Evolutionary conservation across 2,113 vertebrate genomes (phyloP).

Genomic region (Tragulus kanchil): DNA sequence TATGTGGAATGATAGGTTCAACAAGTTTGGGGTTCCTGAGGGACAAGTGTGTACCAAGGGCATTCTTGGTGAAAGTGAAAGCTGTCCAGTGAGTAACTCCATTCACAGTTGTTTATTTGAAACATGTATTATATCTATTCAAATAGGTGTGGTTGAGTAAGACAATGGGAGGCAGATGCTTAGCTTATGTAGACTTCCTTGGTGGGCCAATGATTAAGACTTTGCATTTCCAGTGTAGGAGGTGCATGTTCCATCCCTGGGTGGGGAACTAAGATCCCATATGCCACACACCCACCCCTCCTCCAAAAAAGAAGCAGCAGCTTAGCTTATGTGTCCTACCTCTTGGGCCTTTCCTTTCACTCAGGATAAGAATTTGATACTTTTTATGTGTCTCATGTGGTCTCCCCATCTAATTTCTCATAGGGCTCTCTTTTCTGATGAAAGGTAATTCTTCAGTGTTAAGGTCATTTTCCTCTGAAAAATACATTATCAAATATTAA

Average conservation of each 20-base stretch:
- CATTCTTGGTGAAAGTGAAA: neutral
- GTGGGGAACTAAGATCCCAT: too few relatives aligned
- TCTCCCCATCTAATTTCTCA: neutral
- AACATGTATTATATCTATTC: neutral
- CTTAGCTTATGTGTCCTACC: neutral
- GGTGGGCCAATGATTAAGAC: too few relatives aligned
- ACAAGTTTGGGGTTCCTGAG: neutral
- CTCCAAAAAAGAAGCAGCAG: neutral
- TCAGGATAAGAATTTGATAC: neutral
- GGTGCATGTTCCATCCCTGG: too few relatives aligned
- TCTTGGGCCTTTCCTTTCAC: neutral
- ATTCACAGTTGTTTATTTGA: conserved; percentile 17
- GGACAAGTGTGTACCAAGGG: neutral
- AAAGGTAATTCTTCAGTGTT: neutral
- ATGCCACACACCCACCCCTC: too few relatives aligned
- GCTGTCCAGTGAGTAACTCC: neutral
- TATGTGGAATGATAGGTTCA: neutral
- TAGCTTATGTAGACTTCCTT: too few relatives aligned
- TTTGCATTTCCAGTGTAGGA: too few relatives aligned
- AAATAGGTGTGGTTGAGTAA: neutral
- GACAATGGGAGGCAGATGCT: neutral
- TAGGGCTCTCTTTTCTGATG: neutral
- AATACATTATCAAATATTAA: conserved; percentile 29
- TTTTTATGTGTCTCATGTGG: neutral
- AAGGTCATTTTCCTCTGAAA: neutral